Percentiles rank a stretch among this genome's conserved stretches.
These are phyloP conservation scores for Megaustenia siamemsis DNA, from an alignment of 2,888 invertebrate genomes.

Conservation along the genomic window DNA sequence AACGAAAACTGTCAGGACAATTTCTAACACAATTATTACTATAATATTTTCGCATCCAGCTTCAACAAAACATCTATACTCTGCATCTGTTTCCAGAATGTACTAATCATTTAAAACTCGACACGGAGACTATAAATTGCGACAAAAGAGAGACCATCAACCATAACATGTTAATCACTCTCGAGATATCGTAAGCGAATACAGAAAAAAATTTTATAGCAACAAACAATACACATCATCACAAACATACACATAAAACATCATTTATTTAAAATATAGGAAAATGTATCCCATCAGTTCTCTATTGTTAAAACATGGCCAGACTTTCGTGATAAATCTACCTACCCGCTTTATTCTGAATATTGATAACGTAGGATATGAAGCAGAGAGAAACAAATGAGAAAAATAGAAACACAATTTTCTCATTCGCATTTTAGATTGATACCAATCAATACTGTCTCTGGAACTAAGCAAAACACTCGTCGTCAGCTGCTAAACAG, in stretches of 20 bases:
- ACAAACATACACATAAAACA: not conserved
- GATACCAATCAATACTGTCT: conserved; percentile 32
- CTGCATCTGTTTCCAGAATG: not conserved
- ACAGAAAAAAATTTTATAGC: too few relatives aligned
- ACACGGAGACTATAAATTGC: not conserved
- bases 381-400: not conserved
- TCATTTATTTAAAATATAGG: too few relatives aligned
- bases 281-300: not conserved
- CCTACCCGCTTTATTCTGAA: too few relatives aligned
- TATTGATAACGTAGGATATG: not conserved
- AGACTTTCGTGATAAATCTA: too few relatives aligned
- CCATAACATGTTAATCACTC: not conserved
- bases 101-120: not conserved
- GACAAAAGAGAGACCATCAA: not conserved
- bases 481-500: conserved; percentile 24
- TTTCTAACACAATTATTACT: not conserved
- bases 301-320: not conserved
- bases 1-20: not conserved
- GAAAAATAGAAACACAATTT: conserved; percentile 13
- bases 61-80: not conserved
- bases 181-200: not conserved
- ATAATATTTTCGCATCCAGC: not conserved
- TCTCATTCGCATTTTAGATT: conserved; percentile 18
- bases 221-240: not conserved
- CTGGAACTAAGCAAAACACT: conserved; percentile 8